These are phyloP conservation scores for Xyrauchen texanus DNA, from an alignment of 2,113 vertebrate genomes.

Conservation along the genomic window DNA sequence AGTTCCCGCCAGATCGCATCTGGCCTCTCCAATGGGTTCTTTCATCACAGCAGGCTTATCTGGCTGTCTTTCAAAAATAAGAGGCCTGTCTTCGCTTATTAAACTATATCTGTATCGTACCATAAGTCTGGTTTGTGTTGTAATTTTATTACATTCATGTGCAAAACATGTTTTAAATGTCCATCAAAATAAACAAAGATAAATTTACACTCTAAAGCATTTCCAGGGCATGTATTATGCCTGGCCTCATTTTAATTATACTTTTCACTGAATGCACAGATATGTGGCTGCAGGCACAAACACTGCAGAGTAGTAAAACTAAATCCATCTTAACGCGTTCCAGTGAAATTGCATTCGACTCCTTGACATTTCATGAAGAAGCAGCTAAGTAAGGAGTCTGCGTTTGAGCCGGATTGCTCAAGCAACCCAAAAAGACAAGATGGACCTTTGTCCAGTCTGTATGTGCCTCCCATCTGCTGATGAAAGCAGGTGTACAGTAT, in stretches of 20 bases:
- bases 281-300: slow-evolving; percentile 17
- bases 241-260: slow-evolving; percentile 41
- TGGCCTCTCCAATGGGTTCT: slow-evolving; percentile 67
- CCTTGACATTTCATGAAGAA: slow-evolving; percentile 8
- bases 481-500: slow-evolving; percentile 48
- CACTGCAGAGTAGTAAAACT: slow-evolving; percentile 33
- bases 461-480: slow-evolving; percentile 30
- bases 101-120: not conserved
- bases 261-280: slow-evolving; percentile 33
- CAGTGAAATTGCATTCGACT: slow-evolving; percentile 4
- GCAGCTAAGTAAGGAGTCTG: not conserved
- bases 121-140: not conserved
- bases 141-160: not conserved
- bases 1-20: slow-evolving; percentile 72
- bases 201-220: not conserved
- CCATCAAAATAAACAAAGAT: not conserved
- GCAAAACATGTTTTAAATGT: not conserved
- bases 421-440: not conserved
- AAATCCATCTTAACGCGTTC: slow-evolving; percentile 37
- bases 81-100: slow-evolving; percentile 3
- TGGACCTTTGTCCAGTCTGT: slow-evolving; percentile 15
- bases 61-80: slow-evolving; percentile 25
- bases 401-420: not conserved
- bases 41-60: slow-evolving; percentile 55
- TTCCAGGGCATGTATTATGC: not conserved